Conservation (phyloP, 2,113 vertebrate species). For the Aptenodytes patagonicus region DNA sequence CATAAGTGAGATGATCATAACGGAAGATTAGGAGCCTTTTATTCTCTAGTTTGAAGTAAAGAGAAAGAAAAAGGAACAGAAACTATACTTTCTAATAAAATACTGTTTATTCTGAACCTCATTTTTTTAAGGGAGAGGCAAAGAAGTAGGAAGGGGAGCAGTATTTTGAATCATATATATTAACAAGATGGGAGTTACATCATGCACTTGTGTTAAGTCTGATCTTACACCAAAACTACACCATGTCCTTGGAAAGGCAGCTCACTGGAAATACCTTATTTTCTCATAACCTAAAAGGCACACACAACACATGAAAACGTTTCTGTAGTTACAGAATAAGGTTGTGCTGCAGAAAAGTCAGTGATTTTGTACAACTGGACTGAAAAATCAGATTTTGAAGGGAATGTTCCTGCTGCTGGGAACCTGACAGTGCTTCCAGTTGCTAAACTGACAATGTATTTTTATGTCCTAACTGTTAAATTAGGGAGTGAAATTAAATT, state of each 20-base stretch:
- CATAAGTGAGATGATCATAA: not conserved
- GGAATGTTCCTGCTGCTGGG: not conserved
- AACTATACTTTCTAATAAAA: not conserved
- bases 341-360: not conserved
- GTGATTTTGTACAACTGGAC: not conserved
- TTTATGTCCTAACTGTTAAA: not conserved
- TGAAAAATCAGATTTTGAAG: not conserved
- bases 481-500: not conserved
- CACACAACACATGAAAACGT: rapidly evolving
- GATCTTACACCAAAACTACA: not conserved
- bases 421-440: not conserved
- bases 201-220: not conserved
- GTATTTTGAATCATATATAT: not conserved
- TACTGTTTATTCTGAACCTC: not conserved
- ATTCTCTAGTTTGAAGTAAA: not conserved
- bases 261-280: not conserved
- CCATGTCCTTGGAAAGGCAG: not conserved
- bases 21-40: not conserved
- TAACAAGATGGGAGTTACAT: not conserved
- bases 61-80: not conserved
- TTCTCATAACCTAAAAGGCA: not conserved
- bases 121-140: not conserved
- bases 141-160: not conserved
- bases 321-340: not conserved
- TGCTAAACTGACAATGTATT: not conserved